phyloP scores from a whole-genome alignment of 2,113 vertebrate species.

The Xyliphius kryptos region DNA sequence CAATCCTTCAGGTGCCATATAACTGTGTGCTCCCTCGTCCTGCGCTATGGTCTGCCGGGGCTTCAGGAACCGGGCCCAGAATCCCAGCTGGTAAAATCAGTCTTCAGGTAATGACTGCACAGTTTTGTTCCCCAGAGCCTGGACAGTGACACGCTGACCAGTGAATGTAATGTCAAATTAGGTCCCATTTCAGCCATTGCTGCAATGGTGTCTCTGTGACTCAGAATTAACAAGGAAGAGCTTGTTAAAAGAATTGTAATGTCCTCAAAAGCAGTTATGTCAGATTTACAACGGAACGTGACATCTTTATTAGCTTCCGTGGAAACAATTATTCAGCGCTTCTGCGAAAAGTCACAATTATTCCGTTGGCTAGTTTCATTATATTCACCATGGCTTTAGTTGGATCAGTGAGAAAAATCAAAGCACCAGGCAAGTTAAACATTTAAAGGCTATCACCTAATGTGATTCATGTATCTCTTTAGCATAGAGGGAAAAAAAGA shows the following conservation, averaged over 20 bases:
- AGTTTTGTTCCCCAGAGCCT: slow-evolving; percentile 22
- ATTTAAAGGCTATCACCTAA: slow-evolving; percentile 1
- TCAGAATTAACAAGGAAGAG: slow-evolving; percentile 26
- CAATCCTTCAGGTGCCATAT: slow-evolving; percentile 38
- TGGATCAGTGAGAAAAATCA: slow-evolving; percentile 13
- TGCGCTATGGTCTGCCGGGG: slow-evolving; percentile 33
- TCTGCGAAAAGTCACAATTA: slow-evolving; percentile 9
- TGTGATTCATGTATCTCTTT: slow-evolving; percentile 5
- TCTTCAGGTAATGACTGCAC: slow-evolving; percentile 38
- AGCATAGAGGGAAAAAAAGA: neutral
- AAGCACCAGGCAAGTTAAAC: neutral
- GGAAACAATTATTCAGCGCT: slow-evolving; percentile 1
- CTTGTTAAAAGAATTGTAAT: slow-evolving; percentile 28
- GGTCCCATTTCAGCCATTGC: slow-evolving; percentile 25
- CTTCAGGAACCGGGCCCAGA: slow-evolving; percentile 16
- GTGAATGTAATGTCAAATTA: slow-evolving; percentile 29
- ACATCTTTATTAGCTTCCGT: slow-evolving; percentile 11
- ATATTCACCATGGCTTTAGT: slow-evolving; percentile 7
- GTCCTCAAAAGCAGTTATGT: slow-evolving; percentile 10
- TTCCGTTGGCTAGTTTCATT: slow-evolving; percentile 20
- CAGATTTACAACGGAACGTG: slow-evolving; percentile 18
- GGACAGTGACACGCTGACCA: neutral
- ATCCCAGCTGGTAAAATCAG: slow-evolving; percentile 30
- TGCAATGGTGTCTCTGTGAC: slow-evolving; percentile 18
- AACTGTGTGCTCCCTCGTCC: slow-evolving; percentile 29